Percentiles rank a stretch among this genome's conserved stretches.
Conservation (phyloP, 2,888 invertebrate species). For the Metallyticus violacea region DNA sequence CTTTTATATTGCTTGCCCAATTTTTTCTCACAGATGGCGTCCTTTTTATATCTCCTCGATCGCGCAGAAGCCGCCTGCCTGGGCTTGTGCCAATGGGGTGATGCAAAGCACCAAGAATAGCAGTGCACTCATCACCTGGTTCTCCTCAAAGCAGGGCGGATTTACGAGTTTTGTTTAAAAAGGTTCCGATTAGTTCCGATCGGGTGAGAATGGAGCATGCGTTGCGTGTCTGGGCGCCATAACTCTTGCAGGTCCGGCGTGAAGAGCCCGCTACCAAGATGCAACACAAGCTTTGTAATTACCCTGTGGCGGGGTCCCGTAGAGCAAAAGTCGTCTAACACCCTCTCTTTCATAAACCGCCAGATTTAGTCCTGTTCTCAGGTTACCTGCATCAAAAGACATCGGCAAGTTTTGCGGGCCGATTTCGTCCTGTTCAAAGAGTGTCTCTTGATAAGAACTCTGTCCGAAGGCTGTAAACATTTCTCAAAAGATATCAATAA, state of each 20-base stretch:
- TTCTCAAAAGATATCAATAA: too few species aligned
- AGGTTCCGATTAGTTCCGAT: constrained; percentile 24
- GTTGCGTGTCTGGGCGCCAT: constrained; percentile 21
- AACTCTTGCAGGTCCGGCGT: constrained; percentile 20
- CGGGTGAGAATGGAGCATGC: too few species aligned
- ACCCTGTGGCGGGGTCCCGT: neutral
- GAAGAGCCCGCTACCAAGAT: constrained; percentile 21
- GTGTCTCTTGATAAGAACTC: too few species aligned
- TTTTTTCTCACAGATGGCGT: too few species aligned
- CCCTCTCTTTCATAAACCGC: too few species aligned
- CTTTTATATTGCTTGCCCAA: too few species aligned
- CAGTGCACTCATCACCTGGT: constrained; percentile 13
- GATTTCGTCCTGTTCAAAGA: too few species aligned
- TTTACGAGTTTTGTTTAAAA: neutral
- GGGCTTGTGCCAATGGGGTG: neutral
- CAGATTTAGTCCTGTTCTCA: too few species aligned
- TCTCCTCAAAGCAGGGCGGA: neutral
- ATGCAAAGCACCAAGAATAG: constrained; percentile 2
- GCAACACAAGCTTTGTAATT: neutral
- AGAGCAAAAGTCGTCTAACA: neutral
- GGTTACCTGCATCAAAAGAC: too few species aligned
- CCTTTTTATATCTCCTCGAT: too few species aligned
- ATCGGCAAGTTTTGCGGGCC: too few species aligned
- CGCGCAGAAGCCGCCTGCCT: neutral
- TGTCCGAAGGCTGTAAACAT: too few species aligned